Evolutionary conservation across 2,888 invertebrate species (phyloP).

Genomic region (Deladenus siricidicola): DNA sequence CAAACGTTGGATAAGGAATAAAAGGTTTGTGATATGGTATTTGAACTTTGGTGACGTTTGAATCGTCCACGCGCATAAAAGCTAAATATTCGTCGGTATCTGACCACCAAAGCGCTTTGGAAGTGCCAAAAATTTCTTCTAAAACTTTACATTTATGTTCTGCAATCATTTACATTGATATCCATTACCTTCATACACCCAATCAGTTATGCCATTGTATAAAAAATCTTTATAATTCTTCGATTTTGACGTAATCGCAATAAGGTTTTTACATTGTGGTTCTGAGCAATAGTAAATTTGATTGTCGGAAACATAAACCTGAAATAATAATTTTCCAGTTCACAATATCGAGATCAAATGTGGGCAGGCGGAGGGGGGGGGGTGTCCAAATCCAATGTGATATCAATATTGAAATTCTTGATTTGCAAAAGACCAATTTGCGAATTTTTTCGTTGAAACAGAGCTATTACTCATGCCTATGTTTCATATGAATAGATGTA

Average conservation of each 20-base stretch:
- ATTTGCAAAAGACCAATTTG: too few species aligned
- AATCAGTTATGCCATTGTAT: slow-evolving; percentile 18
- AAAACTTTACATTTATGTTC: slow-evolving; percentile 5
- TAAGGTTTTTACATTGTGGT: background rate
- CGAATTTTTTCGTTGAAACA: too few species aligned
- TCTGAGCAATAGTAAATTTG: slow-evolving; percentile 16
- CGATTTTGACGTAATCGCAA: slow-evolving; percentile 9
- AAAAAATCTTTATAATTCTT: slow-evolving; percentile 7
- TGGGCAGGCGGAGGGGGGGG: too few species aligned
- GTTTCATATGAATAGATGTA: too few species aligned
- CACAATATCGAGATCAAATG: too few species aligned
- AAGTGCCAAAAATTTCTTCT: slow-evolving; percentile 37
- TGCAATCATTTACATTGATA: background rate
- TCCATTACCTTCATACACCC: slow-evolving; percentile 21
- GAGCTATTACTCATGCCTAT: too few species aligned
- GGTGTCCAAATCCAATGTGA: too few species aligned
- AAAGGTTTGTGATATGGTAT: slow-evolving; percentile 29
- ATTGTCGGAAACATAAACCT: slow-evolving; percentile 21
- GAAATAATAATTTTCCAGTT: too few species aligned
- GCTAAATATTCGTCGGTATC: slow-evolving; percentile 33
- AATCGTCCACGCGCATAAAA: slow-evolving; percentile 34
- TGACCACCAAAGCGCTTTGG: slow-evolving; percentile 41
- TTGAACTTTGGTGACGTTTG: slow-evolving; percentile 32
- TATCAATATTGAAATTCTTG: too few species aligned
- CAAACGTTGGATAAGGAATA: slow-evolving; percentile 32